phyloP scores from a whole-genome alignment of 2,113 vertebrate species.

The Conger conger region DNA sequence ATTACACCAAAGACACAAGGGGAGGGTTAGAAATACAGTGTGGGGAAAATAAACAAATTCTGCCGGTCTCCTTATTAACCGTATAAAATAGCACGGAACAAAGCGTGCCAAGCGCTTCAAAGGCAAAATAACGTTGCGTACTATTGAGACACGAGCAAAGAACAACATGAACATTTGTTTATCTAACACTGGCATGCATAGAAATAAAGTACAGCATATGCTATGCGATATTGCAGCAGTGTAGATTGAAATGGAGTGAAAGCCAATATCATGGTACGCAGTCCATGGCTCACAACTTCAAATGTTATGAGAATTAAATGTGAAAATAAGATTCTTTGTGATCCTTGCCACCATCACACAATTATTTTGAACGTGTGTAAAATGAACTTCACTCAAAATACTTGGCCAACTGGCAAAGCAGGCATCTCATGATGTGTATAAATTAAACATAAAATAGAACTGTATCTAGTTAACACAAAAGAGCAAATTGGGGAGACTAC shows the following conservation, averaged over 20 bases:
- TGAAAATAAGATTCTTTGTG: no score
- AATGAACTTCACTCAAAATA: no score
- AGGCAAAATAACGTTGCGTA: slow-evolving; percentile 13
- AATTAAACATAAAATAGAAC: no score
- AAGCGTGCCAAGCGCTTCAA: slow-evolving; percentile 10
- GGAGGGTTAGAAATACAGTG: slow-evolving; percentile 18
- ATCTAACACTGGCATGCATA: not conserved
- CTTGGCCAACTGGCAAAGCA: no score
- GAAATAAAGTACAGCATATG: no score
- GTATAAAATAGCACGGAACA: slow-evolving; percentile 17
- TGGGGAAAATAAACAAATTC: slow-evolving; percentile 25
- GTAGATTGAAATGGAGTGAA: not conserved
- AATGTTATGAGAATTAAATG: not conserved
- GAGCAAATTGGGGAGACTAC: no score
- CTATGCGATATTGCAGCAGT: not conserved
- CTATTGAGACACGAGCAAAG: slow-evolving; percentile 12
- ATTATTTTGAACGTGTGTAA: no score
- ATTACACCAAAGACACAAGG: slow-evolving; percentile 27
- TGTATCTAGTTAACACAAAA: no score
- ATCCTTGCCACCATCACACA: no score
- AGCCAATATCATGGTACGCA: not conserved
- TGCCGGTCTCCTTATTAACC: slow-evolving; percentile 27
- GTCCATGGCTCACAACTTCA: no score
- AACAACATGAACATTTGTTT: slow-evolving; percentile 12
- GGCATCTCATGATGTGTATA: no score